A percentile compares a stretch with the other conserved stretches of the same genome.
Evolutionary conservation across 2,113 vertebrate species (phyloP).

Genomic region (Maccullochella peelii): DNA sequence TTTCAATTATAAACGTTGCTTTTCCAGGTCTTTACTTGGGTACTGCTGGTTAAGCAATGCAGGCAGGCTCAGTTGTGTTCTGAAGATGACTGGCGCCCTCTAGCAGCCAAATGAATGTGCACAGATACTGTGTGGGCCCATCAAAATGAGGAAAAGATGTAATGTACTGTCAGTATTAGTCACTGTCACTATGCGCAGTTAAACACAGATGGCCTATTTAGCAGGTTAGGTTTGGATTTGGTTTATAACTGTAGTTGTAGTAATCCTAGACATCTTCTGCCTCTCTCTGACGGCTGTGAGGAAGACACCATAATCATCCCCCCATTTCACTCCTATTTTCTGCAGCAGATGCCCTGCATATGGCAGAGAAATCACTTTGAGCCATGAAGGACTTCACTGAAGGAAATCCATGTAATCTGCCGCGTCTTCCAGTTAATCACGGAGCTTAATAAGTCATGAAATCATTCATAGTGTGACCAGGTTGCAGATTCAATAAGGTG

Average conservation of each 20-base stretch:
- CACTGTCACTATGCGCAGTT: neutral
- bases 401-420: slow-evolving; percentile 68
- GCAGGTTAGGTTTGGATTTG: slow-evolving; percentile 1
- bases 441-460: slow-evolving; percentile 69
- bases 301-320: neutral
- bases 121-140: neutral
- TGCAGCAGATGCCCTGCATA: slow-evolving; percentile 57
- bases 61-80: slow-evolving; percentile 15
- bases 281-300: slow-evolving; percentile 5
- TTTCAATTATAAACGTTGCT: neutral
- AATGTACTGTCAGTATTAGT: neutral
- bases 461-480: slow-evolving; percentile 49
- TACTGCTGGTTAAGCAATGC: slow-evolving; percentile 17
- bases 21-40: neutral
- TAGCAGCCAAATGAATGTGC: slow-evolving; percentile 38
- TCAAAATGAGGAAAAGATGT: neutral
- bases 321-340: slow-evolving; percentile 35
- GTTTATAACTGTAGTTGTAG: neutral
- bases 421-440: slow-evolving; percentile 52
- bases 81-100: slow-evolving; percentile 73
- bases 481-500: slow-evolving; percentile 40
- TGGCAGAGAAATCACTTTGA: slow-evolving; percentile 54
- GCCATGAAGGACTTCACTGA: slow-evolving; percentile 68
- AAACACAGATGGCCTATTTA: slow-evolving; percentile 1
- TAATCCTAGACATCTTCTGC: neutral